These are phyloP conservation scores for Nephotettix cincticeps DNA, from an alignment of 1,140 invertebrate species.

Conservation along the genomic window DNA sequence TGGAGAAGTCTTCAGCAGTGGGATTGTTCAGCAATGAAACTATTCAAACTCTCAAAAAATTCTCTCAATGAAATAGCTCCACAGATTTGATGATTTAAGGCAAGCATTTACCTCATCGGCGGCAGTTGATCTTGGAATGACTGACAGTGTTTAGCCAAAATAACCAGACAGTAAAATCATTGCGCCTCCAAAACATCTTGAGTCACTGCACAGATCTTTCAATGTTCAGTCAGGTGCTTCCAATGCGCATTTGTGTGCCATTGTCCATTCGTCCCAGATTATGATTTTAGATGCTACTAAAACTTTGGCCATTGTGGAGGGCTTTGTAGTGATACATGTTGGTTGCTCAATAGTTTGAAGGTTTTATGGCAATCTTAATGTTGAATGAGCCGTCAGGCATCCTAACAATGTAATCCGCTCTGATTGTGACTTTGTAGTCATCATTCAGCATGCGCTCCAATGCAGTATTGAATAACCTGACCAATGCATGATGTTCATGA, in stretches of 20 bases:
- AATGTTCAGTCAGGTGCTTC: constrained; percentile 42
- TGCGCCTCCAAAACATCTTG: constrained; percentile 16
- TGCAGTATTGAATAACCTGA: constrained; percentile 40
- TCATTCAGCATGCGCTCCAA: constrained; percentile 36
- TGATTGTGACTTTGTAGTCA: constrained; percentile 35
- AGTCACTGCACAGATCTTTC: constrained; percentile 36
- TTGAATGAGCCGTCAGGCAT: too few relatives aligned
- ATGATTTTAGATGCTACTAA: constrained; percentile 36
- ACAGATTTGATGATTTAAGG: too few relatives aligned
- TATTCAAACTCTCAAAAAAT: too few relatives aligned
- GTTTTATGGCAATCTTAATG: too few relatives aligned
- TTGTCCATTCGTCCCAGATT: constrained; percentile 45
- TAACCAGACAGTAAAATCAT: constrained; percentile 34
- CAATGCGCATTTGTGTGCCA: constrained; percentile 29
- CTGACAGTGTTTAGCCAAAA: constrained; percentile 48
- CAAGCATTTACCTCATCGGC: too few relatives aligned
- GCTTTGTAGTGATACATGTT: too few relatives aligned
- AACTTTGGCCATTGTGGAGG: constrained; percentile 37
- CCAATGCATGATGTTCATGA: constrained; percentile 37
- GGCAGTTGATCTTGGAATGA: too few relatives aligned
- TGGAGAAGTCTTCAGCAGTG: too few relatives aligned
- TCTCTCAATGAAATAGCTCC: too few relatives aligned
- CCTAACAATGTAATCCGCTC: too few relatives aligned
- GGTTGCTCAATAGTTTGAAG: too few relatives aligned
- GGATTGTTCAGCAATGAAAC: too few relatives aligned